Conservation (phyloP, 2,888 invertebrate species). For the Pristionchus maxplancki region DNA sequence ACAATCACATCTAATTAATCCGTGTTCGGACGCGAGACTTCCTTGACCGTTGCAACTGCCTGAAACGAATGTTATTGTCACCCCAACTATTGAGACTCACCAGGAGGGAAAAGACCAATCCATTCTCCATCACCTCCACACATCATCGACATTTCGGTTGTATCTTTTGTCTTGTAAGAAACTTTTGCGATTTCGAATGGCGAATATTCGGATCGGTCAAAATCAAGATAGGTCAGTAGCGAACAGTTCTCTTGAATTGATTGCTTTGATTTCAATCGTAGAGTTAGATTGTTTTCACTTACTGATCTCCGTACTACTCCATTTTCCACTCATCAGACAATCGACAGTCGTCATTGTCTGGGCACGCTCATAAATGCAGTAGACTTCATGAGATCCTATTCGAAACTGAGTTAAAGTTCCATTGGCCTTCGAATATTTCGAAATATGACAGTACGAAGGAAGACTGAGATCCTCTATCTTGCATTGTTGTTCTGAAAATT, state of each 20-base stretch:
- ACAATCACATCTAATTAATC: background rate
- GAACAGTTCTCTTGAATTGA: background rate
- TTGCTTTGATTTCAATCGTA: background rate
- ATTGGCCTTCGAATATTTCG: background rate
- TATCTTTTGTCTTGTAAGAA: background rate
- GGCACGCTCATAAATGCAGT: background rate
- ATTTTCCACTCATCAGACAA: background rate
- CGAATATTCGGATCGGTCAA: background rate
- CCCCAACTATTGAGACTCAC: background rate
- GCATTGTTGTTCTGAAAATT: background rate
- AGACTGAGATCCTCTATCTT: background rate
- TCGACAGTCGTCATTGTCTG: background rate
- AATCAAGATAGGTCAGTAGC: background rate
- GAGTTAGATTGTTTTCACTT: background rate
- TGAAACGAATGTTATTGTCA: background rate
- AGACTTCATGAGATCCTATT: background rate
- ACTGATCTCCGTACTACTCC: background rate
- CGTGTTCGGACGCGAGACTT: background rate
- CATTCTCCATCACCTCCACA: background rate
- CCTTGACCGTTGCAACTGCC: background rate
- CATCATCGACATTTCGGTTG: background rate
- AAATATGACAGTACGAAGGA: background rate
- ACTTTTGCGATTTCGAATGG: background rate
- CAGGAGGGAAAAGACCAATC: background rate
- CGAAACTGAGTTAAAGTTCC: background rate